Evolutionary conservation across 2,888 invertebrate genomes (phyloP).

Genomic region (Seira ritae): DNA sequence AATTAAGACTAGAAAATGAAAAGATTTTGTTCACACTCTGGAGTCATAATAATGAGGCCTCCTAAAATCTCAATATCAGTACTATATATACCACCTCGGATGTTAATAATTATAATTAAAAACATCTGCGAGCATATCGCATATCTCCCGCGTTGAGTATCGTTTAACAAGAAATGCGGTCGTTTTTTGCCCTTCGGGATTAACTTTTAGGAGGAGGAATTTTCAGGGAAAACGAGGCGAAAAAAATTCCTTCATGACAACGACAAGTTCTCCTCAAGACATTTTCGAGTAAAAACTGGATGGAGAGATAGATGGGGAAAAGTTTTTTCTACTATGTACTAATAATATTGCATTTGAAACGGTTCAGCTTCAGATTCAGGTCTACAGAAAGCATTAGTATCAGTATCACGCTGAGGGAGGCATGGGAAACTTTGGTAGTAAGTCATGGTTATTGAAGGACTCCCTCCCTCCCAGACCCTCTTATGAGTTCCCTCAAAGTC

Average conservation of each 20-base stretch:
- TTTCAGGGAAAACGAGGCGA: neutral
- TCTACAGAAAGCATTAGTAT: too few relatives aligned
- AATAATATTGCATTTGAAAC: slow-evolving; percentile 14
- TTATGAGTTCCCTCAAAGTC: too few relatives aligned
- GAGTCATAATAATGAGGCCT: neutral
- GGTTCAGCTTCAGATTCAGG: neutral
- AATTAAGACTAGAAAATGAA: slow-evolving; percentile 1
- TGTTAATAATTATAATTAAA: slow-evolving; percentile 50
- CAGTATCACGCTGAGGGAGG: too few relatives aligned
- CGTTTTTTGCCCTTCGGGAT: slow-evolving; percentile 35
- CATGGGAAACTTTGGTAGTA: neutral
- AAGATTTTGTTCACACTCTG: neutral
- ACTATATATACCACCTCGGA: neutral
- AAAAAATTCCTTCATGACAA: slow-evolving; percentile 54
- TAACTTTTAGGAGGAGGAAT: slow-evolving; percentile 17
- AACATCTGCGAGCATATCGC: slow-evolving; percentile 46
- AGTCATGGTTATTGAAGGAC: too few relatives aligned
- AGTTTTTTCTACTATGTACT: neutral
- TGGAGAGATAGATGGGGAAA: neutral
- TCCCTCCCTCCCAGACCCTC: too few relatives aligned
- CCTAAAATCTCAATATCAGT: too few relatives aligned
- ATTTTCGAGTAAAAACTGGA: slow-evolving; percentile 22
- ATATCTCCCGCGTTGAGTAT: slow-evolving; percentile 10
- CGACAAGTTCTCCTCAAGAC: slow-evolving; percentile 48
- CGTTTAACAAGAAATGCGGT: slow-evolving; percentile 20